These are phyloP conservation scores for Ophion ventricosus DNA, from an alignment of 2,888 invertebrate species.

Conservation along the genomic window DNA sequence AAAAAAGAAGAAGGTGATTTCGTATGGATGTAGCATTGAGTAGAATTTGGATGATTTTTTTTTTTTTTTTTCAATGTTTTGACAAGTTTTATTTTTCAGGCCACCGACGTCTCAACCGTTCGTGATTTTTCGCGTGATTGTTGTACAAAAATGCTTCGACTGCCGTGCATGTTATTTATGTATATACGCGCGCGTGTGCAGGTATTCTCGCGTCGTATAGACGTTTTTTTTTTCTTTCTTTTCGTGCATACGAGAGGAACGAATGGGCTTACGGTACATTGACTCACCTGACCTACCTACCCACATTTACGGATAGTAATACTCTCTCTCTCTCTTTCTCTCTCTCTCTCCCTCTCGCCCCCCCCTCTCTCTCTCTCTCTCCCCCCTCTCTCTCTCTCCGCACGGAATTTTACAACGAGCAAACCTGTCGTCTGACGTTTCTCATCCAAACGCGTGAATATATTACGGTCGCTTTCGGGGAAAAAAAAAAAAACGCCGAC, in stretches of 20 bases:
- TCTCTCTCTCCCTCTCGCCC: no score
- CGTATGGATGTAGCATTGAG: no score
- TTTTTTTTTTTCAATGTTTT: no score
- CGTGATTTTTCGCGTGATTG: not conserved
- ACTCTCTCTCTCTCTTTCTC: no score
- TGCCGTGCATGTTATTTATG: not conserved
- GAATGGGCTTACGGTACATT: slow-evolving; percentile 68
- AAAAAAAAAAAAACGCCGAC: slow-evolving; percentile 1
- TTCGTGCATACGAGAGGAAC: slow-evolving; percentile 41
- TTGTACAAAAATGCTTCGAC: no score
- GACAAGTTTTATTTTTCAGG: no score
- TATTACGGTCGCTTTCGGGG: no score
- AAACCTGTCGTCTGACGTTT: slow-evolving; percentile 43
- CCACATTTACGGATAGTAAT: slow-evolving; percentile 68
- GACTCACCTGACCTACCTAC: slow-evolving; percentile 81
- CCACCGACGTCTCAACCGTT: not conserved
- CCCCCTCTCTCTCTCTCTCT: no score
- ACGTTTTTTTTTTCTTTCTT: no score
- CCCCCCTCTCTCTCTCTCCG: no score
- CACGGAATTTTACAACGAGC: slow-evolving; percentile 49
- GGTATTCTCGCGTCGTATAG: not conserved
- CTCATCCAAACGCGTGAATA: slow-evolving; percentile 12
- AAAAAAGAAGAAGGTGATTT: no score
- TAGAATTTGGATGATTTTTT: no score
- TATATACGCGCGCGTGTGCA: not conserved